Evolutionary conservation across 2,113 vertebrate genomes (phyloP).

Genomic region (Labeo catla): DNA sequence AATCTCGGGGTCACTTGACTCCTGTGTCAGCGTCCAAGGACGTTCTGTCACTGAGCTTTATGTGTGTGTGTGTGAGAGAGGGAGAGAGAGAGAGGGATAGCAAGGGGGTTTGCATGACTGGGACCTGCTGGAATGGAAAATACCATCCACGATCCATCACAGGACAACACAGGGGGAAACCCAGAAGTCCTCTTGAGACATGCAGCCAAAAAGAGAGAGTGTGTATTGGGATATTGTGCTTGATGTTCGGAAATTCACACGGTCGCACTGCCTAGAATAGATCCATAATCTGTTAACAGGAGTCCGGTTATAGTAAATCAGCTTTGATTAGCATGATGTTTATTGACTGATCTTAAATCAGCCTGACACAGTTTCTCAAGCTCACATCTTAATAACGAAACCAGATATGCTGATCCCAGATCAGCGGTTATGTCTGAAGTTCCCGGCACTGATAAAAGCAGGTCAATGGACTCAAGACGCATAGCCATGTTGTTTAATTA

Average conservation of each 20-base stretch:
- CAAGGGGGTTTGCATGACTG: slow-evolving; percentile 28
- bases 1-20: slow-evolving; percentile 51
- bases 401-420: not conserved
- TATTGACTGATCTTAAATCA: slow-evolving; percentile 22
- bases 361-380: slow-evolving; percentile 23
- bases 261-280: slow-evolving; percentile 30
- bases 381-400: not conserved
- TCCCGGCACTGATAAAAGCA: not conserved
- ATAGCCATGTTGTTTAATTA: not conserved
- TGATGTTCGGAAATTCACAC: slow-evolving; percentile 44
- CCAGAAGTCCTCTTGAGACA: slow-evolving; percentile 30
- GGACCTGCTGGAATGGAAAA: slow-evolving; percentile 48
- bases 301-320: slow-evolving; percentile 43
- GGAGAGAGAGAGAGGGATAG: not conserved
- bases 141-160: slow-evolving; percentile 44
- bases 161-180: slow-evolving; percentile 41
- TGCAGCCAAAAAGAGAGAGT: not conserved
- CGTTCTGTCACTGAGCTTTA: slow-evolving; percentile 47
- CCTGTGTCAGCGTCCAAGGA: slow-evolving; percentile 47
- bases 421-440: not conserved
- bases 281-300: slow-evolving; percentile 49
- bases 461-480: not conserved
- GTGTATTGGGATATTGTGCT: slow-evolving; percentile 9
- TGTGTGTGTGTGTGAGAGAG: slow-evolving; percentile 28
- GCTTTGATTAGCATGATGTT: slow-evolving; percentile 35